phyloP scores from a whole-genome alignment of 2,797 vertebrate species.

The Pempheris klunzingeri region DNA sequence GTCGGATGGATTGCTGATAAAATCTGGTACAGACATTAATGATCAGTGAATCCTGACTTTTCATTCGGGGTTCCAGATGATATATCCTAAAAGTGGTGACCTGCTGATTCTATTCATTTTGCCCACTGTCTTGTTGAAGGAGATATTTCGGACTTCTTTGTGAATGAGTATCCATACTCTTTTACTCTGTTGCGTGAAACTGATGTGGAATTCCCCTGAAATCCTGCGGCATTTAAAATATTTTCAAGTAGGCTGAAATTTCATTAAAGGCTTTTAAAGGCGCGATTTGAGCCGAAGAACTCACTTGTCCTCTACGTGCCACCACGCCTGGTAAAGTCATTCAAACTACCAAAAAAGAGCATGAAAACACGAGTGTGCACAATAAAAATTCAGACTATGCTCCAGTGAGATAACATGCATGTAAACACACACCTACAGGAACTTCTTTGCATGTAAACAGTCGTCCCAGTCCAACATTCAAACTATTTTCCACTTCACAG shows the following conservation, averaged over 20 bases:
- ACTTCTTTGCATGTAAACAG: conserved; percentile 53
- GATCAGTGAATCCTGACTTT: too few species aligned
- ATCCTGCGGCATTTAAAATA: neutral
- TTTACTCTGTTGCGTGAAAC: neutral
- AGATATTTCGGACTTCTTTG: too few species aligned
- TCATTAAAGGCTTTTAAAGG: neutral
- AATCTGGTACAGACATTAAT: too few species aligned
- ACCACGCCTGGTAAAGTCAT: neutral
- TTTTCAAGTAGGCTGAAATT: neutral
- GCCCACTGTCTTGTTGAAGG: too few species aligned
- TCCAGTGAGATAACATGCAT: conserved; percentile 36
- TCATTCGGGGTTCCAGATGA: too few species aligned
- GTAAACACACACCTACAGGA: conserved; percentile 64
- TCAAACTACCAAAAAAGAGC: neutral
- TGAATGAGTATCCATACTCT: too few species aligned
- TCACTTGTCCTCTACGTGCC: neutral
- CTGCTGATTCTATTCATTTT: too few species aligned
- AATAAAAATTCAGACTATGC: neutral
- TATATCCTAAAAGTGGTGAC: too few species aligned
- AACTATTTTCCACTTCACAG: conserved; percentile 64
- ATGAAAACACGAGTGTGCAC: conserved; percentile 6
- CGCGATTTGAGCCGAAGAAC: neutral
- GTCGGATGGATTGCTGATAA: too few species aligned
- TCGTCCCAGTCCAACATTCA: conserved; percentile 36
- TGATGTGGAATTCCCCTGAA: neutral